Evolutionary conservation across 1,140 invertebrate genomes (phyloP).

Genomic region (Drosophila rufa): DNA sequence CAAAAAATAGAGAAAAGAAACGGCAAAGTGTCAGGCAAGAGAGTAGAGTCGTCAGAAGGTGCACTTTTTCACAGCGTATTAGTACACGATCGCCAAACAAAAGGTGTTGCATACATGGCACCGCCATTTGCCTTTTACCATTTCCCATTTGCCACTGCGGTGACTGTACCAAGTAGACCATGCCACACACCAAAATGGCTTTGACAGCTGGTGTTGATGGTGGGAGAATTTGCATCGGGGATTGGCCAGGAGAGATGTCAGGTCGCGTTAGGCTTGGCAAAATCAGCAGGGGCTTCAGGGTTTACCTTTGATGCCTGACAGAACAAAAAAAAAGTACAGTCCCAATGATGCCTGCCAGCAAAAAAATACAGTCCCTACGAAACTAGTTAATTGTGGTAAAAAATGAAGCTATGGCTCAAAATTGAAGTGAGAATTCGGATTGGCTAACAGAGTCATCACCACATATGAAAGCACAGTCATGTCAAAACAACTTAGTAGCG

Average conservation of each 20-base stretch:
- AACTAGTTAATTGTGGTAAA: neutral
- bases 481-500: no score
- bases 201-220: constrained; percentile 39
- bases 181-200: constrained; percentile 27
- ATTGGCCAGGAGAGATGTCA: constrained; percentile 24
- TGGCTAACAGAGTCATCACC: neutral
- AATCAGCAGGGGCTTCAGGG: constrained; percentile 1
- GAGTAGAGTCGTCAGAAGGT: constrained; percentile 20
- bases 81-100: constrained; percentile 63
- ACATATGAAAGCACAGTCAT: neutral
- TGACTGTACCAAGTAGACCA: constrained; percentile 34
- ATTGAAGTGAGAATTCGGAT: neutral
- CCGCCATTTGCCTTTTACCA: constrained; percentile 26
- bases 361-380: neutral
- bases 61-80: constrained; percentile 42
- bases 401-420: neutral
- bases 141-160: constrained; percentile 19
- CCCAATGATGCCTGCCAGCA: neutral
- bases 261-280: constrained; percentile 10
- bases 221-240: constrained; percentile 27
- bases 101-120: constrained; percentile 52
- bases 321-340: constrained; percentile 9
- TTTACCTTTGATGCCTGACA: constrained; percentile 5
- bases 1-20: constrained; percentile 34
- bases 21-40: constrained; percentile 34